Conservation (phyloP, 2,113 vertebrate genomes). For the Corydoras sp. region DNA sequence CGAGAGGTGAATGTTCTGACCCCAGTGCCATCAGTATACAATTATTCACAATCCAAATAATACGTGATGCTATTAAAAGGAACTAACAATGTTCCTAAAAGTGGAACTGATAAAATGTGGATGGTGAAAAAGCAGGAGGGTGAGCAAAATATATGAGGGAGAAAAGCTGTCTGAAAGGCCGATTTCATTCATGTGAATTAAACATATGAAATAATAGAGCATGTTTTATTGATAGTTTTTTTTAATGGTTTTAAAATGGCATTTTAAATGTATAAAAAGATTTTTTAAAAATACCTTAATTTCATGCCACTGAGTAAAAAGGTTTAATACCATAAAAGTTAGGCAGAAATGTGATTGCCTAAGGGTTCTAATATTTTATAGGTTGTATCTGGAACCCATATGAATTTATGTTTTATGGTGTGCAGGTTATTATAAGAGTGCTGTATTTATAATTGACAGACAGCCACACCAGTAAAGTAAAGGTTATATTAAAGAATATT, state of each 20-base stretch:
- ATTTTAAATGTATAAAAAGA: background rate
- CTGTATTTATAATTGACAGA: background rate
- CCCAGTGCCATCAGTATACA: too few species aligned
- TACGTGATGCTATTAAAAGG: background rate
- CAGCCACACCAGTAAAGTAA: too few species aligned
- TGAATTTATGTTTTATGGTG: background rate
- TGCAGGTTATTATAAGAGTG: background rate
- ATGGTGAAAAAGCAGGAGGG: too few species aligned
- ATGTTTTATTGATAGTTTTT: too few species aligned
- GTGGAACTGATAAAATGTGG: too few species aligned
- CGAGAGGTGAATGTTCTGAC: too few species aligned
- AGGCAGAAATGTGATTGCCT: background rate
- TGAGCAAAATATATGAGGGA: too few species aligned
- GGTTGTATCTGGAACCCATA: background rate
- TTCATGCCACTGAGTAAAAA: background rate
- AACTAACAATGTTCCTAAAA: too few species aligned
- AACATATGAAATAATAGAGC: too few species aligned
- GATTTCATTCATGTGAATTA: too few species aligned
- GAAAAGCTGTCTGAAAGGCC: too few species aligned
- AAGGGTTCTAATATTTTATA: background rate
- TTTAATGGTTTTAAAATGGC: too few species aligned
- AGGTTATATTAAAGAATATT: background rate
- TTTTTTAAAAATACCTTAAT: background rate
- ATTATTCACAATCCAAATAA: background rate
- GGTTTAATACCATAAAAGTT: background rate